Base-by-base conservation (phyloP, 2,113 vertebrate species). In the Bujurquina vittata region DNA sequence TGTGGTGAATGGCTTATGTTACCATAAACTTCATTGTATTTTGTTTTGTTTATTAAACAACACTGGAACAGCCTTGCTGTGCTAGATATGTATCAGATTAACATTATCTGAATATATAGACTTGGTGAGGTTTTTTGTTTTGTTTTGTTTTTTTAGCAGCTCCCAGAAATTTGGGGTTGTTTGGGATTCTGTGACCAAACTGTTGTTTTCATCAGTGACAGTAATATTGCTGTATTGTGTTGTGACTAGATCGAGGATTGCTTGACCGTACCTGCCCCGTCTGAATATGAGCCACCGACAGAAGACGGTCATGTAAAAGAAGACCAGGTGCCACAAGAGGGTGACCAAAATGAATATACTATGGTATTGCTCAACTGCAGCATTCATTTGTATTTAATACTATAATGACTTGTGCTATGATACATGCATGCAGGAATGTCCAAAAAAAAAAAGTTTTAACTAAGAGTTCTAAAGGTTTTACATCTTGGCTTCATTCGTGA, bases 161-260 rank as follows among this genome's bases (percentile, higher is more conserved):
- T 72, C 67, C 20, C 18, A 33, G 26, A 54, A 52, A 52, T 72
- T 72, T 72, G 26, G 0, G 46, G 10, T 2, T 33, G 46, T 72
- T 52, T 17, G 7, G 15, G 46, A 18, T 18, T 52, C 17, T 52
- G 46, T 49, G 46, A 52, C 46, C 15, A 52, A 52, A 14, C 15
- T 7, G 14, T 18, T 1, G 4, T 5, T 49, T 49, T 49, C 15
- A 20, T 4, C 31, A 35, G 7, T 61, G 59, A 37, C 11, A 12
- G 2, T 75, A 35, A 33, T 63, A 2, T 65, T 23, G 67, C 23
- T 4, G 9, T 56, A 1, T 65, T 67, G 22, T 76, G 9, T 55
- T 1, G 37, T 75, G 40, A 57, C 10, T 43, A 98, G 97, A 89
- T 89, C 87, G 94, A 96, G 89, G 93, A 91, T 75, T 89, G 89